phyloP scores from a whole-genome alignment of 2,888 invertebrate species.

The Willowsia nigromaculata region DNA sequence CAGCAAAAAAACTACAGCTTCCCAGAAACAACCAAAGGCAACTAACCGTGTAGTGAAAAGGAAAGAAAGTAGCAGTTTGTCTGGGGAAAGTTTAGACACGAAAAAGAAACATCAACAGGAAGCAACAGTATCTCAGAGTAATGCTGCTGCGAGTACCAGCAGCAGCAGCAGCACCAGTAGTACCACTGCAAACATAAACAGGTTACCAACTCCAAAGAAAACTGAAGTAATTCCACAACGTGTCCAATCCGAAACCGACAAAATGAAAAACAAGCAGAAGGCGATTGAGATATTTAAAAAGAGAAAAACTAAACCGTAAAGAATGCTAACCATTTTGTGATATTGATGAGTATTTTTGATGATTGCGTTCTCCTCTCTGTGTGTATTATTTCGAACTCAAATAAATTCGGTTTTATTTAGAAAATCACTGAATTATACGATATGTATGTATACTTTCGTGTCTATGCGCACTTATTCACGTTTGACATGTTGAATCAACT shows the following conservation, averaged over 20 bases:
- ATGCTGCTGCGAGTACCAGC: not conserved
- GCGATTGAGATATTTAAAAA: constrained; percentile 86
- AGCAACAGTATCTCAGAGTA: not conserved
- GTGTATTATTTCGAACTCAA: not conserved
- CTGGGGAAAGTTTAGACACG: not conserved
- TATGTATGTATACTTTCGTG: not conserved
- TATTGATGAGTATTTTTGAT: not conserved
- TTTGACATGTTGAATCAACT: constrained; percentile 18
- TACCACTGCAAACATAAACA: not conserved
- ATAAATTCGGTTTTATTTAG: not conserved
- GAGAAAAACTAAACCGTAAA: constrained; percentile 29
- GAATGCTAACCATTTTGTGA: not conserved
- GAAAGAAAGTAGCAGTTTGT: not conserved
- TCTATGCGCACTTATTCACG: not conserved
- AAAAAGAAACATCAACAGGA: constrained; percentile 8
- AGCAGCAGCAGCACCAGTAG: not conserved
- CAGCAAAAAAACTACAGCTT: not conserved
- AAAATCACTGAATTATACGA: not conserved
- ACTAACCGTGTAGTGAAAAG: constrained; percentile 7
- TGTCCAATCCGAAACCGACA: constrained; percentile 85
- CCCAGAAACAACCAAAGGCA: not conserved
- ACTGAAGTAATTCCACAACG: constrained; percentile 87
- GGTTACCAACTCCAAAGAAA: constrained; percentile 72
- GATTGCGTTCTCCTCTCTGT: too few species aligned
- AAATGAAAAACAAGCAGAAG: constrained; percentile 86